Evolutionary conservation across 30 jellyfish, hydroid and myxozoan species (phyloP).

Genomic region (Hydractinia symbiolongicarpus): DNA sequence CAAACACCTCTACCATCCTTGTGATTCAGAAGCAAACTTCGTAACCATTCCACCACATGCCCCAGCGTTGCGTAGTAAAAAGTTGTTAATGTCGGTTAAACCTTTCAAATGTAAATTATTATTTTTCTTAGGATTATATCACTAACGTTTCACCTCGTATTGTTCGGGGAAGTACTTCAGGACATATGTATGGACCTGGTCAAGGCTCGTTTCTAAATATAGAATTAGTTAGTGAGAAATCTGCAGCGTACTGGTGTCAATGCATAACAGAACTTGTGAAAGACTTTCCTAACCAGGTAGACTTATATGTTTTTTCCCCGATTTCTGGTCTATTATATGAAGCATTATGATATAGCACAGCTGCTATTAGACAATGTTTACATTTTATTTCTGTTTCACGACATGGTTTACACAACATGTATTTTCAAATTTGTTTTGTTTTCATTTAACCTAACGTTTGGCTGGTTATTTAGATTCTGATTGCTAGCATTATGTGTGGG

Average conservation of each 20-base stretch:
- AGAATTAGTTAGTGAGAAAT: constrained; percentile 78
- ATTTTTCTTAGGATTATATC: constrained; percentile 46
- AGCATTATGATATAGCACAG: too few relatives aligned
- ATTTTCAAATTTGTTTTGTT: too few relatives aligned
- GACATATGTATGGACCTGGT: constrained; percentile 86
- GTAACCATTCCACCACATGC: too few relatives aligned
- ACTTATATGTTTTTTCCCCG: background rate
- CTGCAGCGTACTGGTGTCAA: constrained; percentile 81
- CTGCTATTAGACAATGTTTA: too few relatives aligned
- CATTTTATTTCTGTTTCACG: too few relatives aligned
- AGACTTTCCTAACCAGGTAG: constrained; percentile 76
- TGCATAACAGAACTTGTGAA: constrained; percentile 67
- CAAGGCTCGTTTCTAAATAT: constrained; percentile 87
- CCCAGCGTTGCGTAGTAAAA: too few relatives aligned
- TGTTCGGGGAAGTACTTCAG: constrained; percentile 91
- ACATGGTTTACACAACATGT: too few relatives aligned
- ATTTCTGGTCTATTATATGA: too few relatives aligned
- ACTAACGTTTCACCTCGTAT: constrained; percentile 88
- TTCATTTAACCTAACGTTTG: too few relatives aligned
- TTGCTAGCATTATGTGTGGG: constrained; percentile 96
- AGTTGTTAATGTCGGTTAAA: too few relatives aligned
- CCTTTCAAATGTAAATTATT: background rate
- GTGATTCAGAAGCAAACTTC: too few relatives aligned
- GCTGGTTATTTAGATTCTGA: constrained; percentile 44
- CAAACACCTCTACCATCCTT: too few relatives aligned